Evolutionary conservation across 2,888 invertebrate species (phyloP), one percentile per base, ranked within the genome.

Genomic region (Carabus problematicus): DNA sequence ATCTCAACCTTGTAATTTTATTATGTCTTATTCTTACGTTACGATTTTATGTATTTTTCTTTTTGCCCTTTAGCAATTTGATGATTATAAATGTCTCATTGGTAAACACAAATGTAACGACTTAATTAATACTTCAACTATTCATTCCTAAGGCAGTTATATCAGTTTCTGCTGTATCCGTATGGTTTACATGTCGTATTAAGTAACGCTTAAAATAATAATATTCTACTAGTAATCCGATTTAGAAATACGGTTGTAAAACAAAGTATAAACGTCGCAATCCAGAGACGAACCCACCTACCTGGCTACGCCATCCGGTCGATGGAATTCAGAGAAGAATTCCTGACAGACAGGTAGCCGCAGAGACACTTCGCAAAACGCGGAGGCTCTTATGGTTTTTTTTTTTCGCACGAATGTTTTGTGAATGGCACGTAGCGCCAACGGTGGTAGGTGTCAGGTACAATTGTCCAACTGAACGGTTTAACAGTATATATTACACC

Each of bases 51-150:
- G 63, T 52, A 41, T 63, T 49, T 43, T 63, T 63, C 52, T 54
- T 62, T 62, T 62, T 62, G 47, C 41, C 52, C 45, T 12, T 12
- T 54, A 63, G 63, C 41, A 63, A 63, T 52, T 52, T 49, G 63
- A 29, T 29, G 2, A 29, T 29, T 63, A 49, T 52, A 52, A 63
- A 54, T 63, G 63, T 63, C 52, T 63, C 63, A 63, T 49, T 63
- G 62, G 63, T 63, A 63, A 63, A 63, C 63, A 40, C 63, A 63
- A 63, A 63, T 63, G 16, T 52, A 63, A 63, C 54, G 52, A 52
- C 63, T 63, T 63, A 63, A 63, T 63, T 63, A 29, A 29, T 29
- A 29, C 6, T 6, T 29, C 29, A 29, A 29, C 3, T 29, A 29
- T 6, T 29, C 29, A 6, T n/a, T n/a, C n/a, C n/a, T n/a, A n/a